phyloP scores from a whole-genome alignment of 2,797 vertebrate species.

The Helarctos malayanus region DNA sequence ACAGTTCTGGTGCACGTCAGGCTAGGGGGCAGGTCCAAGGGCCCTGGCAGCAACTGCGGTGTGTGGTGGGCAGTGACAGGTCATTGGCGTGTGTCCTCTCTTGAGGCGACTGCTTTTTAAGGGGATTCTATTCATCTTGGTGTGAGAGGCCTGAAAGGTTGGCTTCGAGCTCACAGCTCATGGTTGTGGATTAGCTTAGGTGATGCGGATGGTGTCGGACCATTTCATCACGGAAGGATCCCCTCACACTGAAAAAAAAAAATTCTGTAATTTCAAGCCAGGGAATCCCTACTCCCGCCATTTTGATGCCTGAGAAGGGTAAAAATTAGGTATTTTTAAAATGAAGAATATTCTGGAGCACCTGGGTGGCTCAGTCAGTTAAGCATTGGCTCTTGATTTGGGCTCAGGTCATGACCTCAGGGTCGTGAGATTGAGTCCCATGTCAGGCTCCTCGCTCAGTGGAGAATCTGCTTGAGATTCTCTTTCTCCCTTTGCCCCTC shows the following conservation, averaged over 20 bases:
- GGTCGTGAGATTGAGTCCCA: background rate
- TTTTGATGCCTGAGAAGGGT: background rate
- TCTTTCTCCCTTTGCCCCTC: background rate
- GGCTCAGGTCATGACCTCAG: background rate
- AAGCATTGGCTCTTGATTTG: background rate
- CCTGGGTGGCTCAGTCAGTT: background rate
- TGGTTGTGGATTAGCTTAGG: background rate
- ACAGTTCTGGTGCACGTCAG: background rate
- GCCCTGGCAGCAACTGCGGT: fast-evolving
- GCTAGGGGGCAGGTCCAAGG: background rate
- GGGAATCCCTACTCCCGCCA: background rate
- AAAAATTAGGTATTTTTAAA: background rate
- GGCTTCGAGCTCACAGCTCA: background rate
- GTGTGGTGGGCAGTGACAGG: background rate
- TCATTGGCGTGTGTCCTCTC: background rate
- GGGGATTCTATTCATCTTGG: background rate
- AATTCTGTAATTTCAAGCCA: background rate
- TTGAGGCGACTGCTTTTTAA: background rate
- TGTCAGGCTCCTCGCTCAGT: background rate
- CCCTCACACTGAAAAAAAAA: background rate
- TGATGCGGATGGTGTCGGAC: background rate
- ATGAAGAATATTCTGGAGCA: background rate
- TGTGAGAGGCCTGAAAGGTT: background rate
- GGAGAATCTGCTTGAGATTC: background rate
- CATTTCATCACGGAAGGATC: background rate